These are phyloP conservation scores for Theretra japonica DNA, from an alignment of 2,888 invertebrate species.

Conservation along the genomic window DNA sequence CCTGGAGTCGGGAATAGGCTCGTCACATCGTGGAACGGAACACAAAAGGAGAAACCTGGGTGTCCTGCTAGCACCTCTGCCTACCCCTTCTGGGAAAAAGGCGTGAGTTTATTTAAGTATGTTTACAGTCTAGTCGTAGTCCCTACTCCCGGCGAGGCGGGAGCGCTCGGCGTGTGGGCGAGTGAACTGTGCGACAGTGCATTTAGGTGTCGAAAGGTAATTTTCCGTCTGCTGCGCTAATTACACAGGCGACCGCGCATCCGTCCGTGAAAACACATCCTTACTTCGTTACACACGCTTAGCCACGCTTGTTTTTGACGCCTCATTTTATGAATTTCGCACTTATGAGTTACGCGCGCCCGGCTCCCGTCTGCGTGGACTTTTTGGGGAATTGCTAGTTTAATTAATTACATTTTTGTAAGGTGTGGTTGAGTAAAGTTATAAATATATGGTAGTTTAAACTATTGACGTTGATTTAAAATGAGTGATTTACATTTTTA, in stretches of 20 bases:
- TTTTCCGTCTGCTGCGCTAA: conserved; percentile 49
- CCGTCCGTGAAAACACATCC: conserved; percentile 45
- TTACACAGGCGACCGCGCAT: conserved; percentile 50
- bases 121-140: too few species aligned
- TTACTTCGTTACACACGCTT: conserved; percentile 29
- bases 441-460: too few species aligned
- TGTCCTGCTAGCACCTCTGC: too few species aligned
- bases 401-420: not conserved
- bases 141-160: too few species aligned
- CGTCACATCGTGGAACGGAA: too few species aligned
- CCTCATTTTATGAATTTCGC: conserved; percentile 20
- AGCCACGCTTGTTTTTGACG: conserved; percentile 12
- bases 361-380: too few species aligned
- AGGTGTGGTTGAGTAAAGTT: not conserved
- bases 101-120: too few species aligned
- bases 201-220: conserved; percentile 36
- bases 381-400: not conserved
- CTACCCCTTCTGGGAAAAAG: too few species aligned
- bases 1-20: too few species aligned
- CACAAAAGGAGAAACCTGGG: too few species aligned
- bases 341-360: not conserved
- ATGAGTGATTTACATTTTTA: too few species aligned
- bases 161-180: not conserved
- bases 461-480: too few species aligned
- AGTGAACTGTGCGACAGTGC: conserved; percentile 13